Percentiles rank a stretch among this genome's conserved stretches.
Evolutionary conservation across 2,113 vertebrate genomes (phyloP).

Genomic region (Pseudorasbora parva): DNA sequence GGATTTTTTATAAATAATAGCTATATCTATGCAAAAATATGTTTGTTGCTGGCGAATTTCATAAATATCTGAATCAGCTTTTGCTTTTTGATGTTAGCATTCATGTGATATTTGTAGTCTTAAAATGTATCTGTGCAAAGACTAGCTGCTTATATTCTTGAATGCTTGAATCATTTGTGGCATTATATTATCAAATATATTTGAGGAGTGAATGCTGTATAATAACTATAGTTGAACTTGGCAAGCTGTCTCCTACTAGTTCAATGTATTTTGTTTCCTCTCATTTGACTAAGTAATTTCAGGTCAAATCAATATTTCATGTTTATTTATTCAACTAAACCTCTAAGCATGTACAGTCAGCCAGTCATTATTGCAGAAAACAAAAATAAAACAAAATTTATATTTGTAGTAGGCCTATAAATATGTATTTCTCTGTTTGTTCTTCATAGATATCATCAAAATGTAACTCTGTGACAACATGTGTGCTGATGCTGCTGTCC

Average conservation of each 20-base stretch:
- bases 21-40: neutral
- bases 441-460: conserved; percentile 16
- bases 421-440: neutral
- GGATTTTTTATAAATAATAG: neutral
- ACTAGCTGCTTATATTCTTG: neutral
- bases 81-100: neutral
- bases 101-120: neutral
- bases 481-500: neutral
- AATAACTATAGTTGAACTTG: neutral
- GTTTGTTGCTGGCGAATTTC: neutral
- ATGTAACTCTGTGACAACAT: neutral
- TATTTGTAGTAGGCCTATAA: neutral
- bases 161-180: neutral
- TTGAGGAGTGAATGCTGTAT: neutral
- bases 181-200: neutral
- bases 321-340: neutral
- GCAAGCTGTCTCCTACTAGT: neutral
- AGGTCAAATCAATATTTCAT: neutral
- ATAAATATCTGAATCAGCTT: neutral
- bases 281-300: neutral
- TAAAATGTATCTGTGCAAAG: neutral
- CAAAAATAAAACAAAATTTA: too few species aligned
- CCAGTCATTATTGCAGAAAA: neutral
- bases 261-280: neutral
- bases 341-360: neutral